A percentile compares a stretch with the other conserved stretches of the same genome.
phyloP scores from a whole-genome alignment of 1,140 invertebrate genomes.

The Zaprionus taronus region DNA sequence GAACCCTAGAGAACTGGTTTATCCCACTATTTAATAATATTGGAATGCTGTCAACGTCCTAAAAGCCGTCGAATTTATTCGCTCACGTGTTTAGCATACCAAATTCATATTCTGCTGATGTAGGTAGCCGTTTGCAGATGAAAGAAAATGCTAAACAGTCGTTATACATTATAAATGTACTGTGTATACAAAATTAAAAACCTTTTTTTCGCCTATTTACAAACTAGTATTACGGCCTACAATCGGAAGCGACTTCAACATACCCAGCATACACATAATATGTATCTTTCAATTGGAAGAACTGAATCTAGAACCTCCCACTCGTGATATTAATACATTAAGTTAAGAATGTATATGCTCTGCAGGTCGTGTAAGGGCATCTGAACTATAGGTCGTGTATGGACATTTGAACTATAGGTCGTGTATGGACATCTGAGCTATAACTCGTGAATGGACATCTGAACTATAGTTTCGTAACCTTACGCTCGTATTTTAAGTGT shows the following conservation, averaged over 20 bases:
- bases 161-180: not conserved
- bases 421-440: not conserved
- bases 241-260: not conserved
- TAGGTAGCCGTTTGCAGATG: constrained; percentile 35
- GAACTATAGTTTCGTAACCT: not conserved
- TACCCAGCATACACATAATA: not conserved
- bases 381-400: not conserved
- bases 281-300: not conserved
- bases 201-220: constrained; percentile 4
- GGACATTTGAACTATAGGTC: not conserved
- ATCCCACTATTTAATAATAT: constrained; percentile 57
- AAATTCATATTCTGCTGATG: constrained; percentile 35
- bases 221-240: not conserved
- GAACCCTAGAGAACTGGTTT: constrained; percentile 48
- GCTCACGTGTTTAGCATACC: constrained; percentile 53
- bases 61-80: constrained; percentile 68
- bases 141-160: constrained; percentile 41
- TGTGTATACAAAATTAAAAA: constrained; percentile 2
- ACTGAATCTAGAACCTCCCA: too few relatives aligned
- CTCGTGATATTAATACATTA: not conserved
- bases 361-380: not conserved
- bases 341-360: not conserved
- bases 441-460: not conserved
- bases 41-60: constrained; percentile 58
- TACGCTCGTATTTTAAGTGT: not conserved